Conservation (phyloP, 2,888 invertebrate species). For the Nymphalis polychloros region DNA sequence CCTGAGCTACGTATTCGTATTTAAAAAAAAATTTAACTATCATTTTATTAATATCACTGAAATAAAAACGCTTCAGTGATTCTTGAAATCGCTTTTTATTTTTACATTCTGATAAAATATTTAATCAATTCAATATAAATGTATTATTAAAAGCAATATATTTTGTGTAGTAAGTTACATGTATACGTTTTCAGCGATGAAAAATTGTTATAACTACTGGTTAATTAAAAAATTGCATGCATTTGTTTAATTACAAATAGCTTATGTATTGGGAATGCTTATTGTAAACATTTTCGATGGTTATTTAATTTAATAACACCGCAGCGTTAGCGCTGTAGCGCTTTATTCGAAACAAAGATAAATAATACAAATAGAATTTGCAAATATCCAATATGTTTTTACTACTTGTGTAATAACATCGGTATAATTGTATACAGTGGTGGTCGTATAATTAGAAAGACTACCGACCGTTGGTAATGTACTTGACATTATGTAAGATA, state of each 20-base stretch:
- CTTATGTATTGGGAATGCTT: neutral
- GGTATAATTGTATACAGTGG: no score
- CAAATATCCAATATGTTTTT: no score
- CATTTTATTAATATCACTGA: no score
- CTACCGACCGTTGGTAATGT: no score
- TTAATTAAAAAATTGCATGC: neutral
- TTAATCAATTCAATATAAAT: neutral
- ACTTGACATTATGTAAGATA: no score
- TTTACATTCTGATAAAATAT: conserved; percentile 3
- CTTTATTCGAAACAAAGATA: no score
- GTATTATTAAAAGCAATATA: neutral
- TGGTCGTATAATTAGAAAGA: no score
- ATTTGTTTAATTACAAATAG: conserved; percentile 1
- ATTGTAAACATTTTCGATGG: neutral
- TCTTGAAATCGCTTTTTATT: neutral
- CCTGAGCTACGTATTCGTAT: no score
- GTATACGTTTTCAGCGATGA: neutral
- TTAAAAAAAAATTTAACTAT: no score
- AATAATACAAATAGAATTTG: no score
- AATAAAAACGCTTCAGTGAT: neutral
- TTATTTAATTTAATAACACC: neutral
- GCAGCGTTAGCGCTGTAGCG: neutral
- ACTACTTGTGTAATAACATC: no score
- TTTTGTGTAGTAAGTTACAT: neutral
- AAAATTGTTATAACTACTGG: neutral